Percentiles rank a stretch among this genome's conserved stretches.
Conservation (phyloP, 2,888 invertebrate genomes). For the Latheticus oryzae region DNA sequence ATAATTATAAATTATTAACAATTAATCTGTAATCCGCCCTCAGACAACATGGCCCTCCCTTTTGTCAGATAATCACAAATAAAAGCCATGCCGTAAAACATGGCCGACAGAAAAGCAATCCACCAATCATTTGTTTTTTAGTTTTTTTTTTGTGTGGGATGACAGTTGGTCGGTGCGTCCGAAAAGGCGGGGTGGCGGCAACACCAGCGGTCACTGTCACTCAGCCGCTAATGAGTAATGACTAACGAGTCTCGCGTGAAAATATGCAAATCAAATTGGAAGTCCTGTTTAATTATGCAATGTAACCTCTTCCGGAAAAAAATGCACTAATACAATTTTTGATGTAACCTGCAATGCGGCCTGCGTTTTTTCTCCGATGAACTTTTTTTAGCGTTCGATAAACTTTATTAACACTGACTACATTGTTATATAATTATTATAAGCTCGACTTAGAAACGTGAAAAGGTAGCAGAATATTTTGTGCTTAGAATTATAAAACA, state of each 20-base stretch:
- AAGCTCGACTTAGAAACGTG: not conserved
- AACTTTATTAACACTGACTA: constrained; percentile 19
- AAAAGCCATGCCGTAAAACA: constrained; percentile 58
- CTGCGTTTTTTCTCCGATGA: constrained; percentile 30
- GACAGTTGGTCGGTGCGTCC: constrained; percentile 59
- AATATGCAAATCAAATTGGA: constrained; percentile 67
- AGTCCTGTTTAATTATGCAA: constrained; percentile 65
- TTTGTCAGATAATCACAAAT: constrained; percentile 49
- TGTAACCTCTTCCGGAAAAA: constrained; percentile 57
- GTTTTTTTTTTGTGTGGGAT: constrained; percentile 64
- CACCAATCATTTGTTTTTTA: constrained; percentile 64
- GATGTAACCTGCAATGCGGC: constrained; percentile 30
- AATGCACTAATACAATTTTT: constrained; percentile 59
- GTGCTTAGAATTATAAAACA: no score
- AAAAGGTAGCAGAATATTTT: no score
- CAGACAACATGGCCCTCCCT: no score
- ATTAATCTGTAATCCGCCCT: constrained; percentile 20
- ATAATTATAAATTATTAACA: no score
- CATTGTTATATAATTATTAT: not conserved
- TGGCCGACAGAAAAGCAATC: constrained; percentile 64
- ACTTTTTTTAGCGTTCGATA: constrained; percentile 34
- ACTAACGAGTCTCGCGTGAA: constrained; percentile 63
- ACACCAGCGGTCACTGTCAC: constrained; percentile 58
- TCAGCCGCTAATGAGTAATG: constrained; percentile 66
- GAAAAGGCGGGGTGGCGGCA: constrained; percentile 51